These are phyloP conservation scores for Himalopsyche kuldschensis DNA, from an alignment of 2,888 invertebrate species.

Conservation along the genomic window DNA sequence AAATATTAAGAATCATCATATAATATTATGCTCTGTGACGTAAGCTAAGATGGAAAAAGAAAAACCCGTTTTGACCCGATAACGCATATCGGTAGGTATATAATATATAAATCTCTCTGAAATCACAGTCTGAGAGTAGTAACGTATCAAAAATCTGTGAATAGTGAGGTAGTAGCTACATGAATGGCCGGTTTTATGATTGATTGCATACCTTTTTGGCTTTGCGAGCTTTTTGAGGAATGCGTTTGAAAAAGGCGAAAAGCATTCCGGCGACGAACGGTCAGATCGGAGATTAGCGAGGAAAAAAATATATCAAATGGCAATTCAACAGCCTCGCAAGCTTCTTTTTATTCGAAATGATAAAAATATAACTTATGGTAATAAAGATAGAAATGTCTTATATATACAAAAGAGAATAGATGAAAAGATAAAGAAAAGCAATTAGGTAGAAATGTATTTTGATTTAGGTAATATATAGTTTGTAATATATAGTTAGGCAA, in stretches of 20 bases:
- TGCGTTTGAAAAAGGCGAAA: neutral
- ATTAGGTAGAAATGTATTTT: too few species aligned
- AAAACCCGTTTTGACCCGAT: neutral
- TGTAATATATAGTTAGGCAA: too few species aligned
- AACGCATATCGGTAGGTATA: neutral
- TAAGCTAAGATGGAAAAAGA: neutral
- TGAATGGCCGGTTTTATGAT: neutral
- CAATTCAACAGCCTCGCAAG: neutral
- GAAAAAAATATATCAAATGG: neutral
- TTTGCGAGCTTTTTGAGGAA: neutral
- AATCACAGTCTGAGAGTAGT: neutral
- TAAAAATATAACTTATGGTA: neutral
- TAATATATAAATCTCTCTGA: neutral
- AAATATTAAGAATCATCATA: too few species aligned
- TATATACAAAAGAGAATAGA: too few species aligned
- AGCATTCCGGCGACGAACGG: neutral
- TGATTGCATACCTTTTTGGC: neutral
- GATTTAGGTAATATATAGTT: too few species aligned
- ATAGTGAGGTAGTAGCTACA: neutral
- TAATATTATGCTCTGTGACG: too few species aligned
- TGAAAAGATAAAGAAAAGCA: too few species aligned
- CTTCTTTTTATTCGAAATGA: neutral
- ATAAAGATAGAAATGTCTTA: too few species aligned
- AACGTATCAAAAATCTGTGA: neutral
- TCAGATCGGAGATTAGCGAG: neutral